Evolutionary conservation across 2,113 vertebrate genomes (phyloP), one percentile per base, ranked within the genome.

Genomic region (Lipophrys pholis): DNA sequence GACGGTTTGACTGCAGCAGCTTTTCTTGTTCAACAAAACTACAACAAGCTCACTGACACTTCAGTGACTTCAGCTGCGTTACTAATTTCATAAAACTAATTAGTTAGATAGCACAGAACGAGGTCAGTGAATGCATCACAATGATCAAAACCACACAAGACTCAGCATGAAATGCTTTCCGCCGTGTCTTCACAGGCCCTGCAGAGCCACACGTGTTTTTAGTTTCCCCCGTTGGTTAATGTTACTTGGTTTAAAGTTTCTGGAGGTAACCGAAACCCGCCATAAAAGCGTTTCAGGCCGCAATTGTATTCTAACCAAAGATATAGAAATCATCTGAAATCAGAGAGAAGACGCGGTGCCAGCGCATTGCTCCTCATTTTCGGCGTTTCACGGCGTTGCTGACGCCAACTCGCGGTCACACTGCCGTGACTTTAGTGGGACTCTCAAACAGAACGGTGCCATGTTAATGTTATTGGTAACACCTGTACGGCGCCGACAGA

Each of bases 401-500:
- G 15, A 11, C 12, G 48, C 38, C 42, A 12, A 35, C 21, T 30
- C n/a, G 8, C 48, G 40, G 3, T 46, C 55, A 56, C 43, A 58
- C 43, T 42, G 17, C 30, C 46, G 39, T 7, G 30, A 14, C 70
- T 30, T 54, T 35, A 53, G 30, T 38, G 16, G 15, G 42, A 48
- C 35, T 49, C 57, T 40, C 14, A 36, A 41, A 49, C 15, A 17
- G 38, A 60, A 9, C 35, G 4, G 15, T 6, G 30, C 14, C 39
- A 46, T 57, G 1, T 58, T 57, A 36, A 39, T 54, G 21, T 69
- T 73, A 69, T 64, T 58, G 49, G 51, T 52, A 53, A 52, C 64
- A 69, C 42, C 21, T 80, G 67, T 59, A 30, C 30, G 21, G 21
- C 21, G 2, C 21, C 21, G 21, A 4, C 21, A 30, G 4, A 30